phyloP scores from a whole-genome alignment of 2,797 vertebrate genomes.

The Cynodonichthys magdalenae region DNA sequence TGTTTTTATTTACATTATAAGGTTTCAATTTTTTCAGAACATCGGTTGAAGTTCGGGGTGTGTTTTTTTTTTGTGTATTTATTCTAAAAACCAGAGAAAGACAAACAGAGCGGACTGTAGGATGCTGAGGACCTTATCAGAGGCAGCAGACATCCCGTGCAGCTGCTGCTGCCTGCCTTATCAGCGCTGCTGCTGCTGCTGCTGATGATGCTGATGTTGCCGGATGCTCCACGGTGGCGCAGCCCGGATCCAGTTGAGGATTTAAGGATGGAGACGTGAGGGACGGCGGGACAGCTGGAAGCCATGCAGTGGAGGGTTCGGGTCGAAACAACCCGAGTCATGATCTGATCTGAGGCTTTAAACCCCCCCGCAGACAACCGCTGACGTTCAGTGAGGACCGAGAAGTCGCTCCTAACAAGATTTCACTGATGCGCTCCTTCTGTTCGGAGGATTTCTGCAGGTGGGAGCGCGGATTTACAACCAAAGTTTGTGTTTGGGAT shows the following conservation, averaged over 20 bases:
- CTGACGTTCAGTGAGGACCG: conserved; percentile 15
- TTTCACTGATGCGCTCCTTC: conserved; percentile 35
- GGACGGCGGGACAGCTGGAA: conserved; percentile 17
- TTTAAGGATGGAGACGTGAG: conserved; percentile 43
- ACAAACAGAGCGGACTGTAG: background rate
- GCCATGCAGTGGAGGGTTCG: background rate
- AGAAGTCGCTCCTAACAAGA: conserved; percentile 29
- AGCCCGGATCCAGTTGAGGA: conserved; percentile 53
- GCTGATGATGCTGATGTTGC: conserved; percentile 39
- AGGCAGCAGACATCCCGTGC: conserved; percentile 34
- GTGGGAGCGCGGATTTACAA: conserved; percentile 13
- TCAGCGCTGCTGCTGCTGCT: conserved; percentile 31
- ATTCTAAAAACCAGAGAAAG: background rate
- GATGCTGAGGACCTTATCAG: conserved; percentile 24
- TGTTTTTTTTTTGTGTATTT: background rate
- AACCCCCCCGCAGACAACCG: background rate
- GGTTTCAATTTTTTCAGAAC: too few relatives aligned
- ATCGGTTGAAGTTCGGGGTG: too few relatives aligned
- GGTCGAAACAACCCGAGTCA: conserved; percentile 16
- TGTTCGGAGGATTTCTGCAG: conserved; percentile 15
- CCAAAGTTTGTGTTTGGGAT: conserved; percentile 50
- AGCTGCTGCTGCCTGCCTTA: conserved; percentile 39
- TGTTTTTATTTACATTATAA: too few relatives aligned
- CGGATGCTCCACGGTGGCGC: conserved; percentile 59
- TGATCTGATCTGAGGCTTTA: conserved; percentile 8